Conservation (phyloP, 1,140 invertebrate genomes). For the Microplitis mediator region DNA sequence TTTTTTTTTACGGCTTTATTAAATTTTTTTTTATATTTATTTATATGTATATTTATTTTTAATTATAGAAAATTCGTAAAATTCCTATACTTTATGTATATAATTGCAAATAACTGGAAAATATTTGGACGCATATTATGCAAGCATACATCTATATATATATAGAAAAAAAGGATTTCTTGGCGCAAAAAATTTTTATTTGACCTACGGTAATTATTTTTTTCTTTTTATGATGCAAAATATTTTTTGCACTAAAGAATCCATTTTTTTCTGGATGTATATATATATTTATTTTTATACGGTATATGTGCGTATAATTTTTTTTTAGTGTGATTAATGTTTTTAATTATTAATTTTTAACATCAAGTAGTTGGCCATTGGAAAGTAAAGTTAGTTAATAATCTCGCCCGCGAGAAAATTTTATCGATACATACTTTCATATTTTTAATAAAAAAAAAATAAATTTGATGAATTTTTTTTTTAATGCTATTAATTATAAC, state of each 20-base stretch:
- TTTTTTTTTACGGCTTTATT: neutral
- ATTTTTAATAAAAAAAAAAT: neutral
- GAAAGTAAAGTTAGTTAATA: slow-evolving; percentile 23
- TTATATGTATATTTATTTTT: neutral
- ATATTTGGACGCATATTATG: slow-evolving; percentile 5
- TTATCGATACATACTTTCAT: slow-evolving; percentile 11
- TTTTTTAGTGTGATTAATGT: too few relatives aligned
- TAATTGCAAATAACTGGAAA: neutral
- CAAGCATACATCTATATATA: neutral
- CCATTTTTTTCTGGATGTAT: neutral
- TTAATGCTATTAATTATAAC: too few relatives aligned
- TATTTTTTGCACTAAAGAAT: too few relatives aligned
- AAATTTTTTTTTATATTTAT: neutral
- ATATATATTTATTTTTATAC: too few relatives aligned
- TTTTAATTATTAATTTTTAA: too few relatives aligned
- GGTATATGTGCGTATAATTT: too few relatives aligned
- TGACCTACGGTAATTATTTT: slow-evolving; percentile 20
- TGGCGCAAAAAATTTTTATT: too few relatives aligned
- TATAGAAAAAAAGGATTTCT: too few relatives aligned
- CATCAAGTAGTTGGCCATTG: slow-evolving; percentile 1
- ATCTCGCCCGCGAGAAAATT: slow-evolving; percentile 47
- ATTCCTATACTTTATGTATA: neutral
- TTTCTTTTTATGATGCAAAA: too few relatives aligned
- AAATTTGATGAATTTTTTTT: neutral
- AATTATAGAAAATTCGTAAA: neutral